Conservation (phyloP, 53 echinoderm and acorn worm genomes). For the Crossaster papposus region DNA sequence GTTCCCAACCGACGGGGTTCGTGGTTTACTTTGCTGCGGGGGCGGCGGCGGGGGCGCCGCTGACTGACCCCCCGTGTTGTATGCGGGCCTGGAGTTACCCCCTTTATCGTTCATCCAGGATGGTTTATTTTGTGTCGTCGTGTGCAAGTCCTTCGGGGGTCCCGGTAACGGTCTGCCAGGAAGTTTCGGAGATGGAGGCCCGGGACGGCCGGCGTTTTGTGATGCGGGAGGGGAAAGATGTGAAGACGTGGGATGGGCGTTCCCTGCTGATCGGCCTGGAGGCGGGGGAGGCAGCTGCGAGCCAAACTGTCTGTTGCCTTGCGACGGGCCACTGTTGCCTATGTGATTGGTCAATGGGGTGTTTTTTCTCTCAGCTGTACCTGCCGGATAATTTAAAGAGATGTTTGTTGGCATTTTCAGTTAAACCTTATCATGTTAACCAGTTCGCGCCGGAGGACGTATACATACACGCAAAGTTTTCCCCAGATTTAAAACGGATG, state of each 20-base stretch:
- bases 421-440: too few species aligned
- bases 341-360: constrained; percentile 38
- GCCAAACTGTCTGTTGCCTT: constrained; percentile 58
- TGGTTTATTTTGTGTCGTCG: constrained; percentile 3
- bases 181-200: constrained; percentile 51
- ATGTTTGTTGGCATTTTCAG: not conserved
- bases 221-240: not conserved
- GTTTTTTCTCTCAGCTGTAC: not conserved
- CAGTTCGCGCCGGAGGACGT: too few species aligned
- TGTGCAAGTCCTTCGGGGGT: constrained; percentile 4
- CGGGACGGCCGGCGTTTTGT: constrained; percentile 27
- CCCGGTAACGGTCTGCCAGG: constrained; percentile 36
- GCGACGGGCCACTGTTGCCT: constrained; percentile 48
- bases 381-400: not conserved
- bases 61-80: constrained; percentile 32
- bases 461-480: too few species aligned
- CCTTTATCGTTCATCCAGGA: constrained; percentile 40
- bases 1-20: constrained; percentile 13
- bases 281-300: constrained; percentile 55
- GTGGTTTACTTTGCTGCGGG: constrained; percentile 40
- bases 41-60: constrained; percentile 65
- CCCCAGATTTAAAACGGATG: too few species aligned
- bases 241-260: constrained; percentile 2
- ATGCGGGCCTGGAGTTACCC: constrained; percentile 8
- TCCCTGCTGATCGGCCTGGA: constrained; percentile 21